Evolutionary conservation across 1,140 invertebrate species (phyloP), one percentile per base, ranked within the genome.

Genomic region (Drosophila mojavensis): DNA sequence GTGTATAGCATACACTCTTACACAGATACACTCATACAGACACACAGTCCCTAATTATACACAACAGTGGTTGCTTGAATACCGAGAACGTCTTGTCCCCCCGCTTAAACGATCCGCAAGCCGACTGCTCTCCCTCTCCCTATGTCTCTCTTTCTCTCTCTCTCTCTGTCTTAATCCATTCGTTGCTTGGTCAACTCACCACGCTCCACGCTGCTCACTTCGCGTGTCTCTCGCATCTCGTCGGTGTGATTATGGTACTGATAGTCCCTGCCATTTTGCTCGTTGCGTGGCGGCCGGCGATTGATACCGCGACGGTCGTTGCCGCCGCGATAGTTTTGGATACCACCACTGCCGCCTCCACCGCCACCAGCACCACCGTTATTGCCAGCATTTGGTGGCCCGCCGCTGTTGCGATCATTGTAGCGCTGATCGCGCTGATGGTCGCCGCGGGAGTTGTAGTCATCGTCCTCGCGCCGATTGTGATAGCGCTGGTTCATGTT

Each of bases 121-220:
- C 11, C 47, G 45, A 36, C 15, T 33, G 30, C 15, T 10, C 53
- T 30, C 17, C 17, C 15, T 11, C 15, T 11, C 28, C 15, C 15
- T 43, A 20, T 33, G 30, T 20, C 15, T 43, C 36, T 33, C 53
- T 20, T 36, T 26, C 20, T 55, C 10, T 20, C 28, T 26, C 30
- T 61, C 17, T 68, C 36, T 36, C 15, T 11, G 7, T 55, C 10
- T 54, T 81, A 82, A 82, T 81, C 64, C 73, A 67, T 86, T 74
- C 65, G 63, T 64, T 65, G 70, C 69, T 72, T 76, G 58, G 63
- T 61, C 48, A 17, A 88, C 80, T 84, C 72, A 92, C 91, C 91
- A 72, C 91, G 78, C 73, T 92, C 91, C 60, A 92, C 81, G 51
- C 91, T 92, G 79, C 90, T 92, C 67, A 92, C 72, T 86, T 92